Evolutionary conservation across 2,888 invertebrate species (phyloP).

Genomic region (Drosophila kanekoi): DNA sequence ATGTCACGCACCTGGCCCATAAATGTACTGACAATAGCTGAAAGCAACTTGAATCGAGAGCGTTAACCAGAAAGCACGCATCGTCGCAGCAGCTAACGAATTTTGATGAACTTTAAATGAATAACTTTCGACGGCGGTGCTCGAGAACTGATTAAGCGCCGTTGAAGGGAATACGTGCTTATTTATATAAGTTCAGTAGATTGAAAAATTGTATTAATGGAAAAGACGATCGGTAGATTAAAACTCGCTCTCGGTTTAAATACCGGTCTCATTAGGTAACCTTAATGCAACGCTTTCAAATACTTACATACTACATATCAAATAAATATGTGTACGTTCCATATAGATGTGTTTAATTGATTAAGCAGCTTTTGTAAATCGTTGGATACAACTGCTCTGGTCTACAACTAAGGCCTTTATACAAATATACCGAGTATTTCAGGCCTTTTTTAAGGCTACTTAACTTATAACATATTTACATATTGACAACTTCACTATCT

Average conservation of each 20-base stretch:
- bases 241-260: slow-evolving; percentile 30
- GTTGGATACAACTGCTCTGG: slow-evolving; percentile 7
- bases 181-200: slow-evolving; percentile 52
- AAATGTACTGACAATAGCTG: slow-evolving; percentile 61
- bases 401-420: not conserved
- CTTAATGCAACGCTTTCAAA: slow-evolving; percentile 9
- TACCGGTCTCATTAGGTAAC: slow-evolving; percentile 32
- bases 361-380: slow-evolving; percentile 9
- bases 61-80: slow-evolving; percentile 61
- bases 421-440: not conserved
- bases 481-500: not conserved
- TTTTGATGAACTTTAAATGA: slow-evolving; percentile 42
- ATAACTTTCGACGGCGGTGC: slow-evolving; percentile 44
- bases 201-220: slow-evolving; percentile 9
- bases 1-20: slow-evolving; percentile 74
- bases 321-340: slow-evolving; percentile 15
- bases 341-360: slow-evolving; percentile 9
- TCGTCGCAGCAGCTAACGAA: slow-evolving; percentile 46
- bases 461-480: not conserved
- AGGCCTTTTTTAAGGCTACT: not conserved
- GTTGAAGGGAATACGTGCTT: slow-evolving; percentile 38
- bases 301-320: not conserved
- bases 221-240: slow-evolving; percentile 8
- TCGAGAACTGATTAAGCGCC: slow-evolving; percentile 57
- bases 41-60: slow-evolving; percentile 55